Evolutionary conservation across 1,140 invertebrate species (phyloP), one percentile per base, ranked within the genome.

Genomic region (Drosophila bifasciata): DNA sequence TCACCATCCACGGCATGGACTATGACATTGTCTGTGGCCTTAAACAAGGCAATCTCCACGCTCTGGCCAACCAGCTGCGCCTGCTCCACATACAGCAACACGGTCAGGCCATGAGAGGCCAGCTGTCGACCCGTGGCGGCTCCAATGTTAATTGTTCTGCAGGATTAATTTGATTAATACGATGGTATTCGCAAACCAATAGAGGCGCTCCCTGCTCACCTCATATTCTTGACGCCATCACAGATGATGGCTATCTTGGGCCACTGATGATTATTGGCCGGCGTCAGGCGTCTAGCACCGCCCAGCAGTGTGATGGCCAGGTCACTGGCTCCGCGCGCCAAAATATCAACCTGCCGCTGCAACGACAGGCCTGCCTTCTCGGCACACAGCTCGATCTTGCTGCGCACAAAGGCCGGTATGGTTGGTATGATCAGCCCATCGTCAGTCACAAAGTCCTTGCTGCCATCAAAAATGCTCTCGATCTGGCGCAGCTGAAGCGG

Each of bases 261-360:
- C 92, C 94, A 94, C 85, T 97, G 96, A 85, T 97, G 96, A 15
- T 93, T 93, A 90, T 97, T 97, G 59, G 95, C 94, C n/a, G 96
- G 96, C 79, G 95, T 95, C 45, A 97, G 91, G 40, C 95, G 92
- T 56, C 94, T 94, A 57, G 94, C 94, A 3, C 96, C 96, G 9
- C 96, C 96, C 9, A 97, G 84, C 7, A 97, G 86, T 67, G 96
- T 95, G 1, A 97, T 92, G 40, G 95, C 94, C 92, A 97, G 95
- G 92, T 97, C 96, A 55, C 94, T 93, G 25, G 95, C 94, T 13
- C 95, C 96, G 32, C 96, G 92, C 2, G 96, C 96, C 61, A 96
- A 93, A 46, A 96, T 92, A 86, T 97, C 96, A 41, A 94, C 92
- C 91, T 95, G 93, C 46, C 95, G 92, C 69, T 96, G 95, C 88